phyloP scores from a whole-genome alignment of 2,888 invertebrate species.

The Diachrysia chrysitis region DNA sequence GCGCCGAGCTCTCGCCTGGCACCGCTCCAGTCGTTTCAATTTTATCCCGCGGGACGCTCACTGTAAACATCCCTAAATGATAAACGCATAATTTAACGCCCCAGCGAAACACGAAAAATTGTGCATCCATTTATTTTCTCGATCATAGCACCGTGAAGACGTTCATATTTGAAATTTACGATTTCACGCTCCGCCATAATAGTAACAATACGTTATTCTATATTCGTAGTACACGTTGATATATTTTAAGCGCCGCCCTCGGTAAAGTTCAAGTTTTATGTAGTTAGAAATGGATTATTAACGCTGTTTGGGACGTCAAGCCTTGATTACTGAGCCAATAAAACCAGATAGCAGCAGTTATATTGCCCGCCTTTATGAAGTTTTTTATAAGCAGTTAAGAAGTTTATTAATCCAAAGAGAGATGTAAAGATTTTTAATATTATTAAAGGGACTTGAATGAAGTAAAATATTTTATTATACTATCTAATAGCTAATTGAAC shows the following conservation, averaged over 20 bases:
- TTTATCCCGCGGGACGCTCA: conserved; percentile 81
- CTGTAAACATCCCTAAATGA: conserved; percentile 88
- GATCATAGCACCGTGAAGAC: conserved; percentile 80
- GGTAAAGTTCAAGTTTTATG: conserved; percentile 57
- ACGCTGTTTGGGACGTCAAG: conserved; percentile 69
- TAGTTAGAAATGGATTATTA: conserved; percentile 70
- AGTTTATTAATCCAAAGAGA: conserved; percentile 71
- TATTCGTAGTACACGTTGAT: conserved; percentile 51
- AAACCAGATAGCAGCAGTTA: conserved; percentile 72
- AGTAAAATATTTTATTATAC: conserved; percentile 67
- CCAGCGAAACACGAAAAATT: conserved; percentile 82
- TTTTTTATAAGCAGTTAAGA: conserved; percentile 74
- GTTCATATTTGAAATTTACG: conserved; percentile 77
- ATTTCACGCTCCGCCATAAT: conserved; percentile 65
- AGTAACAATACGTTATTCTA: conserved; percentile 55
- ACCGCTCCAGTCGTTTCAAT: conserved; percentile 87
- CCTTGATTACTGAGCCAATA: conserved; percentile 76
- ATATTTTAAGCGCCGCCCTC: conserved; percentile 46
- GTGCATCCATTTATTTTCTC: conserved; percentile 82
- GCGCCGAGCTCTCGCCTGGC: conserved; percentile 73
- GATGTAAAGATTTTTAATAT: conserved; percentile 66
- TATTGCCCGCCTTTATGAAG: conserved; percentile 71
- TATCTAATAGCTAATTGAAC: conserved; percentile 66
- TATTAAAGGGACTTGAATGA: conserved; percentile 61
- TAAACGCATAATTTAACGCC: conserved; percentile 88